These are phyloP conservation scores for Nesidiocoris tenuis DNA, from an alignment of 2,888 invertebrate species.

Conservation along the genomic window DNA sequence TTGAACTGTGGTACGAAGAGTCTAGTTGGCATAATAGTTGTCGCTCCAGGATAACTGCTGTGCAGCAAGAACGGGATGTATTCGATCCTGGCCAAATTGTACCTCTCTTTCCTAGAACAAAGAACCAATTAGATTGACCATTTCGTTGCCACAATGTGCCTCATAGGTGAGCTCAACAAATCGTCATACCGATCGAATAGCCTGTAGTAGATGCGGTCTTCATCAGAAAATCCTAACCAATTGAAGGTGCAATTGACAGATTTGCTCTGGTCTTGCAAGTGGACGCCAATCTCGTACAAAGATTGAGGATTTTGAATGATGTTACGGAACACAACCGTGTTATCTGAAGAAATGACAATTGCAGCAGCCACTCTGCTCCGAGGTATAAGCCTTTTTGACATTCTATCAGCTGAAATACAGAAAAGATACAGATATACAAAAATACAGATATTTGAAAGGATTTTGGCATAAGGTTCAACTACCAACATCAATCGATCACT, in stretches of 20 bases:
- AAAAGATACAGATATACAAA: no score
- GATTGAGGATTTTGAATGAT: slow-evolving; percentile 88
- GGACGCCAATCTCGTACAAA: slow-evolving; percentile 91
- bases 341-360: slow-evolving; percentile 86
- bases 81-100: slow-evolving; percentile 87
- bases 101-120: slow-evolving; percentile 74
- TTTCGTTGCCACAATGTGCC: neutral
- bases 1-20: slow-evolving; percentile 78
- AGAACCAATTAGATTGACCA: slow-evolving; percentile 13
- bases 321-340: slow-evolving; percentile 84
- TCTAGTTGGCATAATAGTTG: slow-evolving; percentile 72
- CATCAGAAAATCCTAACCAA: slow-evolving; percentile 80
- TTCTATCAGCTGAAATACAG: slow-evolving; percentile 56
- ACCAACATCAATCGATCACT: no score
- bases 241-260: slow-evolving; percentile 91
- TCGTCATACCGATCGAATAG: slow-evolving; percentile 64
- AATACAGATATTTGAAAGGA: no score
- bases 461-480: no score
- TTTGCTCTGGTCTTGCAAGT: slow-evolving; percentile 90
- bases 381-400: slow-evolving; percentile 74
- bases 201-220: slow-evolving; percentile 71
- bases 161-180: neutral
- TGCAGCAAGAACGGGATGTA: slow-evolving; percentile 90
- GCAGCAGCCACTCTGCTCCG: slow-evolving; percentile 91
- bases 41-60: slow-evolving; percentile 84